Evolutionary conservation across 2,797 vertebrate species (phyloP), one percentile per base, ranked within the genome.

Genomic region (Naso thynnoides): DNA sequence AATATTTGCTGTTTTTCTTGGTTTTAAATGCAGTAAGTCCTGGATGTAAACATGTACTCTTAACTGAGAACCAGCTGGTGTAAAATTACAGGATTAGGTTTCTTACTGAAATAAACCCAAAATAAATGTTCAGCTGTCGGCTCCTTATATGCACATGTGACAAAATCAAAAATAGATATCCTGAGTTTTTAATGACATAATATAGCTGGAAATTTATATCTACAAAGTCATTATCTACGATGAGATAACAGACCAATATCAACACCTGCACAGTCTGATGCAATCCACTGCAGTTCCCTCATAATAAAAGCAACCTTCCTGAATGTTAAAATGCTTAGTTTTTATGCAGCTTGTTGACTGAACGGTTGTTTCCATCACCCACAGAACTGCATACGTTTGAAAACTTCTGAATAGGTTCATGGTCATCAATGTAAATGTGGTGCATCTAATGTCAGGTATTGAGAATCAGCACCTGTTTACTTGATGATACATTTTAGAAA

Each of bases 401-500:
- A 1, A 2, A 16, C 14, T 36, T 48, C 10, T 61, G 9, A 39
- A 24, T 55, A 36, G 14, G n/a, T 27, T 21, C 0, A 6, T 36
- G 33, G n/a, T n/a, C n/a, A n/a, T 36, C 27, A 2, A 0, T 15
- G 3, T 61, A 19, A 47, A 62, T 67, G 7, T 0, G 21, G 11
- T 42, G 19, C 24, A 27, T 38, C 27, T 50, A 6, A 45, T 27
- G 11, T 59, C 41, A 50, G 38, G 24, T 52, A 39, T 10, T 11
- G 21, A 69, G 8, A 65, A 42, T 41, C 36, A 61, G 11, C 50
- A 68, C n/a, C 4, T 36, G 33, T 70, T 54, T 42, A 41, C 38
- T 44, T 73, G n/a, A 73, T 48, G 8, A 11, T 36, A 3, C 13
- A 11, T 38, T 62, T 54, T 18, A 42, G 21, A 41, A 71, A 65